phyloP scores from a whole-genome alignment of 1,140 invertebrate genomes.

The Yoshiicerus persimilis region DNA sequence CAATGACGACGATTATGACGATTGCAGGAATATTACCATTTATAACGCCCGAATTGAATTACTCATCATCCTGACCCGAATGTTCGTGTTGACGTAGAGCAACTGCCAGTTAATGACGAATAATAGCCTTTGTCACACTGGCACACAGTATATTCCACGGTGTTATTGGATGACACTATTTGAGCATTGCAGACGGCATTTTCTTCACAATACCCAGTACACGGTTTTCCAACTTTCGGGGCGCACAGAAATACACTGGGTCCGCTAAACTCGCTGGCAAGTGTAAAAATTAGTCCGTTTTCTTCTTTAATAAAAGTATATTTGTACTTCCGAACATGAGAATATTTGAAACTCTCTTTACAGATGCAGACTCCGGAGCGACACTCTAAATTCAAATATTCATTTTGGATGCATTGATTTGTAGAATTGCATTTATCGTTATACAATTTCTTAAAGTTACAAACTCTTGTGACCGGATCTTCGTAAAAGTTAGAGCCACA shows the following conservation, averaged over 20 bases:
- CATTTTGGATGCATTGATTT: background rate
- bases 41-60: too few relatives aligned
- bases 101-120: too few relatives aligned
- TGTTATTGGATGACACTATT: background rate
- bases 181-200: background rate
- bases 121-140: background rate
- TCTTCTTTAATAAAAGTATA: background rate
- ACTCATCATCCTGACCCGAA: too few relatives aligned
- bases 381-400: background rate
- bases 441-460: background rate
- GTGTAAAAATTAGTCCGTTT: background rate
- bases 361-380: background rate
- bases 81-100: too few relatives aligned
- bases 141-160: background rate
- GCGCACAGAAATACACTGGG: background rate
- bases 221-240: background rate
- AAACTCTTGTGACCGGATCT: background rate
- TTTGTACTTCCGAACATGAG: background rate
- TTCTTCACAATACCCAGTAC: background rate
- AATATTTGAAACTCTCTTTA: background rate
- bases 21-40: too few relatives aligned
- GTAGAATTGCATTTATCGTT: background rate
- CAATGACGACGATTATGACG: too few relatives aligned
- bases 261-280: background rate
- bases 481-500: background rate